Base-by-base conservation (phyloP, 1,140 invertebrate genomes). In the Popillia japonica region DNA sequence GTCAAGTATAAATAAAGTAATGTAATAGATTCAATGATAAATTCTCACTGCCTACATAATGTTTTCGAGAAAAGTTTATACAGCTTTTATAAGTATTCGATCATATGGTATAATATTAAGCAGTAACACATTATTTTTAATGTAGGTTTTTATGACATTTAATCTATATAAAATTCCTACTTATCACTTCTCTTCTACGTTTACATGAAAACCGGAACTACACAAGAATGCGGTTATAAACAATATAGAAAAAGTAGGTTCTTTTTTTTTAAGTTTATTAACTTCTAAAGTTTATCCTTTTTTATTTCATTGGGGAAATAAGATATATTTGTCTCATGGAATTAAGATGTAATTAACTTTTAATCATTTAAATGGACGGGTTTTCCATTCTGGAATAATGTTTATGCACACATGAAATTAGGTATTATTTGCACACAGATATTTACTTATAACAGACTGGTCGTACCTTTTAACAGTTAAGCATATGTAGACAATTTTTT, bases 391-490 rank as follows among this genome's bases (percentile, higher is more conserved):
- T 68, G 22, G 17, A 68, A 10, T 14, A 10, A 11, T 22, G 7
- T 27, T 27, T 68, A 68, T 68, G 22, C 61, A 68, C 61, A 68
- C 48, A 17, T 17, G 22, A 68, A 27, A 68, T 68, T 64, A 22
- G 59, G 59, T 23, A 64, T 64, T 68, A 20, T 68, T 68, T 34
- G 61, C 61, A 22, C 61, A 20, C 61, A 20, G 61, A 68, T 68
- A 20, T 68, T 68, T 68, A 20, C 22, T 22, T 23, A 27, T 14
- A n/a, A 17, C 17, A 17, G 11, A n/a, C n/a, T 48, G 10, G 44
- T 7, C n/a, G n/a, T 48, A 48, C 6, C 44, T 48, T 48, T 48
- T 10, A 10, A 14, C 44, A 48, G n/a, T 34, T 48, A 48, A 10
- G 44, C 10, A 17, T 48, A 14, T 48, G 44, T 48, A 48, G 10